Conservation (phyloP, 2,888 invertebrate species). For the Ophion slaviceki region DNA sequence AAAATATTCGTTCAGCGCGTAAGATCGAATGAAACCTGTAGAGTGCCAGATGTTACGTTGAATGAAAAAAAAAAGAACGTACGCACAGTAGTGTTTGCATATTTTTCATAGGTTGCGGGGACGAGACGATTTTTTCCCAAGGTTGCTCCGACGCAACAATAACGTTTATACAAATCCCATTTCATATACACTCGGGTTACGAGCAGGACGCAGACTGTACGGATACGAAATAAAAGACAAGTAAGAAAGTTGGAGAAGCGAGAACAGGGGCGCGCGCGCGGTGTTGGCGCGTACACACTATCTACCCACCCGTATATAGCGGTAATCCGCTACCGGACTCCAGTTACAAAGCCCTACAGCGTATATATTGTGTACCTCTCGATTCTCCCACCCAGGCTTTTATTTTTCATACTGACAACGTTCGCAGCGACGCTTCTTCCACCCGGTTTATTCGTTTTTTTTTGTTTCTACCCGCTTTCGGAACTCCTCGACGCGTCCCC, state of each 20-base stretch:
- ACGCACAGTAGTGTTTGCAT: too few species aligned
- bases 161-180: neutral
- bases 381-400: conserved; percentile 9
- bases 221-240: conserved; percentile 1
- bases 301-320: conserved; percentile 23
- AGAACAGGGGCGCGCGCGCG: neutral
- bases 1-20: too few species aligned
- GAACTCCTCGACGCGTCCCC: neutral
- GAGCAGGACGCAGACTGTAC: neutral
- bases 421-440: conserved; percentile 38
- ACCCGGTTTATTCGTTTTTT: neutral
- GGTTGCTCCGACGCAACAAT: too few species aligned
- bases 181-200: conserved; percentile 8
- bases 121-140: too few species aligned
- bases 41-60: too few species aligned
- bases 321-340: conserved; percentile 58
- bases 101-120: too few species aligned
- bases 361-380: conserved; percentile 27
- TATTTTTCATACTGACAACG: conserved; percentile 60
- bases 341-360: conserved; percentile 57
- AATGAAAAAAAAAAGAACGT: too few species aligned
- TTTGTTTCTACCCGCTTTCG: neutral
- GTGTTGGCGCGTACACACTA: too few species aligned
- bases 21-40: too few species aligned
- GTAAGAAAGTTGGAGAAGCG: conserved; percentile 7